Conservation (phyloP, 53 echinoderm and acorn worm species). For the Echinometra lucunter region DNA sequence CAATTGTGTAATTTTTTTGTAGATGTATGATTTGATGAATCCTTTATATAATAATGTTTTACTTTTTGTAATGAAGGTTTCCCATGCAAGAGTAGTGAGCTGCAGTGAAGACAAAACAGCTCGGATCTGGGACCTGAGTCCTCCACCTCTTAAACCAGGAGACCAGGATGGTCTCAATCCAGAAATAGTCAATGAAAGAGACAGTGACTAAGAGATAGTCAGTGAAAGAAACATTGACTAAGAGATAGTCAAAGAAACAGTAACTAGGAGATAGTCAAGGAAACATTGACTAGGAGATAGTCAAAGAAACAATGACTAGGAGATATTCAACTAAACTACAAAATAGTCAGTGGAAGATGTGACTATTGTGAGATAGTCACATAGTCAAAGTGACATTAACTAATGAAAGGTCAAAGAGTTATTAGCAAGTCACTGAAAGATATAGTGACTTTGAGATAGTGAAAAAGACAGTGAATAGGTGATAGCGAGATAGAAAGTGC, state of each 20-base stretch:
- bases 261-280: slow-evolving; percentile 31
- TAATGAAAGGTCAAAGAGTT: too few relatives aligned
- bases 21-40: background rate
- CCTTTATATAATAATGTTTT: too few relatives aligned
- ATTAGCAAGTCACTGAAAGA: too few relatives aligned
- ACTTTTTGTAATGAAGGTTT: slow-evolving; percentile 68
- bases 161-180: slow-evolving; percentile 83
- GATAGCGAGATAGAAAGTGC: too few relatives aligned
- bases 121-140: slow-evolving; percentile 96
- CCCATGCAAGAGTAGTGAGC: slow-evolving; percentile 92
- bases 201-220: slow-evolving; percentile 47
- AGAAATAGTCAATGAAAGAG: slow-evolving; percentile 80
- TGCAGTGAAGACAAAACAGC: slow-evolving; percentile 98
- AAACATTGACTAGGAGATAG: background rate
- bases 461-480: background rate
- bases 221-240: background rate
- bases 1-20: background rate
- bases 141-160: slow-evolving; percentile 87
- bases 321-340: background rate
- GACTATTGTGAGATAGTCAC: background rate
- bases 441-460: background rate
- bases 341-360: background rate
- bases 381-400: too few relatives aligned
- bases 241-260: background rate
- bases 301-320: background rate